These are phyloP conservation scores for Aelia acuminata DNA, from an alignment of 2,888 invertebrate genomes.

Conservation along the genomic window DNA sequence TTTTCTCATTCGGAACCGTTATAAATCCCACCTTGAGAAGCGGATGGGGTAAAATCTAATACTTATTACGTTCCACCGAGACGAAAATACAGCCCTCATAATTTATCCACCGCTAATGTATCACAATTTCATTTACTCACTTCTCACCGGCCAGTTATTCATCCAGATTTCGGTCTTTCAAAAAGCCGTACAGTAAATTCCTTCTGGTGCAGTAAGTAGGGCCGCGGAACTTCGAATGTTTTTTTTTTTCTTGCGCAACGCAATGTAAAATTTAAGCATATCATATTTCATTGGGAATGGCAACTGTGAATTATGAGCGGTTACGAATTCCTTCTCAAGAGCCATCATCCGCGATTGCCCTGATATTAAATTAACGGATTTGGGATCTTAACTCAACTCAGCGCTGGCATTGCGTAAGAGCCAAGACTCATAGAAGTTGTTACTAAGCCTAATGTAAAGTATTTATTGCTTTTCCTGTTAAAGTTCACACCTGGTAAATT, in stretches of 20 bases:
- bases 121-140: slow-evolving; percentile 10
- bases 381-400: not conserved
- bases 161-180: not conserved
- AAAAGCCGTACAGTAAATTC: not conserved
- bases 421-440: not conserved
- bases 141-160: not conserved
- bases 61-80: not conserved
- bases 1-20: slow-evolving; percentile 12
- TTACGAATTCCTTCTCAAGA: not conserved
- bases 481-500: not conserved
- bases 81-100: slow-evolving; percentile 3
- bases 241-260: not conserved
- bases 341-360: not conserved
- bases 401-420: not conserved
- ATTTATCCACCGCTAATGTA: not conserved
- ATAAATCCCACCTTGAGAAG: not conserved
- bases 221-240: not conserved
- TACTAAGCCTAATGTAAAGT: not conserved
- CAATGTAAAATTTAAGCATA: slow-evolving; percentile 10
- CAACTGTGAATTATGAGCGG: slow-evolving; percentile 12
- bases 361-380: slow-evolving; percentile 33
- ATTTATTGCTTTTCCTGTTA: not conserved
- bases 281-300: not conserved
- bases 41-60: slow-evolving; percentile 36
- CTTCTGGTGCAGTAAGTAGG: not conserved